Evolutionary conservation across 2,113 vertebrate species (phyloP).

Genomic region (Brienomyrus longianalis): DNA sequence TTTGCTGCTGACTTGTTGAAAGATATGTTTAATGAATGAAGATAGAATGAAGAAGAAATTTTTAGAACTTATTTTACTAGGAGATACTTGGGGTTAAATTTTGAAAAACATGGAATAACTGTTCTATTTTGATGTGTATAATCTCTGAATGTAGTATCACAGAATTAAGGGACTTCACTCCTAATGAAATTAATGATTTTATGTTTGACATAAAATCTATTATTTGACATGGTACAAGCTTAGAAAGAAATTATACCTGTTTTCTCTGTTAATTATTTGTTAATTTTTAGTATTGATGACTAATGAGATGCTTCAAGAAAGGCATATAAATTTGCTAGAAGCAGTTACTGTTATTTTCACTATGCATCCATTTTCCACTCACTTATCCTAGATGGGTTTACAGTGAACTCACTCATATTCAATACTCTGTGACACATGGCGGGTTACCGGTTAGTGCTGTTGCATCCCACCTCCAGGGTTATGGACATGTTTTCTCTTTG

Average conservation of each 20-base stretch:
- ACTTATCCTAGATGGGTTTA: not conserved
- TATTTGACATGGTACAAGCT: not conserved
- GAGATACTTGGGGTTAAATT: not conserved
- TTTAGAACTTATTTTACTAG: not conserved
- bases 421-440: not conserved
- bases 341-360: not conserved
- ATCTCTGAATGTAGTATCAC: not conserved
- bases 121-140: not conserved
- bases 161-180: not conserved
- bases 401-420: not conserved
- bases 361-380: not conserved
- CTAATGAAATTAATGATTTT: not conserved
- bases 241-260: not conserved
- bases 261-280: not conserved
- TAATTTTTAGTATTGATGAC: not conserved
- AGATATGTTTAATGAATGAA: not conserved
- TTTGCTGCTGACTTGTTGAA: not conserved
- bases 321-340: not conserved
- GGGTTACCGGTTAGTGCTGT: not conserved
- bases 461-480: not conserved
- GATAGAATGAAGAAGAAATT: not conserved
- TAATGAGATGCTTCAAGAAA: not conserved
- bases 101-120: not conserved
- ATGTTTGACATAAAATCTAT: not conserved
- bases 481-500: not conserved